Conservation (phyloP, 2,113 vertebrate species). For the Saccopteryx leptura region DNA sequence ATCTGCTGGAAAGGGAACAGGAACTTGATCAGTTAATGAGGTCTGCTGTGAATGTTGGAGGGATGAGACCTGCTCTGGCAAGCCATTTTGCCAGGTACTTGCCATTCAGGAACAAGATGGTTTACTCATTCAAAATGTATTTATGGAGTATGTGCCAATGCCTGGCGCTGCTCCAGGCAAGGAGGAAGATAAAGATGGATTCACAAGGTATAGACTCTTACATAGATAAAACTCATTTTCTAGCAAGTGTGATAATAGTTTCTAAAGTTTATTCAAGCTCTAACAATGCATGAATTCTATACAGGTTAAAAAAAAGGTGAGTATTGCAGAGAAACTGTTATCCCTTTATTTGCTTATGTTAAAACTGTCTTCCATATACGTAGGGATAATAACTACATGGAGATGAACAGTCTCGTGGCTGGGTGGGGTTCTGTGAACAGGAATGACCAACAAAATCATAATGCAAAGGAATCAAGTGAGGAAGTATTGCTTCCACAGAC, state of each 20-base stretch:
- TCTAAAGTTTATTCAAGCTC: slow-evolving; percentile 7
- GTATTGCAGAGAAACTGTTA: neutral
- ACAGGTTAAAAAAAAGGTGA: neutral
- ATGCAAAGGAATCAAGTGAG: neutral
- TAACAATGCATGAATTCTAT: neutral
- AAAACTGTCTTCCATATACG: neutral
- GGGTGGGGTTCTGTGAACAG: neutral
- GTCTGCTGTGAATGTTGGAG: neutral
- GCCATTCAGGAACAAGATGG: neutral
- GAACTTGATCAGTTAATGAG: neutral
- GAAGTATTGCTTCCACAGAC: neutral
- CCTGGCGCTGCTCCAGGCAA: neutral
- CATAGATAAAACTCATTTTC: neutral
- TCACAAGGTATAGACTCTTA: neutral
- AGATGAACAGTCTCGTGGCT: neutral
- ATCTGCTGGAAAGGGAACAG: neutral
- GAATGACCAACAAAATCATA: neutral
- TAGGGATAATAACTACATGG: neutral
- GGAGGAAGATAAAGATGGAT: neutral
- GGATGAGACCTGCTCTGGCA: neutral
- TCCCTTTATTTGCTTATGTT: neutral
- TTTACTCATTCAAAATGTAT: neutral
- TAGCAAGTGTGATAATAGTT: neutral
- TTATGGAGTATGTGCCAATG: neutral
- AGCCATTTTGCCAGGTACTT: neutral